Evolutionary conservation across 1,140 invertebrate genomes (phyloP).

Genomic region (Musca vetustissima): DNA sequence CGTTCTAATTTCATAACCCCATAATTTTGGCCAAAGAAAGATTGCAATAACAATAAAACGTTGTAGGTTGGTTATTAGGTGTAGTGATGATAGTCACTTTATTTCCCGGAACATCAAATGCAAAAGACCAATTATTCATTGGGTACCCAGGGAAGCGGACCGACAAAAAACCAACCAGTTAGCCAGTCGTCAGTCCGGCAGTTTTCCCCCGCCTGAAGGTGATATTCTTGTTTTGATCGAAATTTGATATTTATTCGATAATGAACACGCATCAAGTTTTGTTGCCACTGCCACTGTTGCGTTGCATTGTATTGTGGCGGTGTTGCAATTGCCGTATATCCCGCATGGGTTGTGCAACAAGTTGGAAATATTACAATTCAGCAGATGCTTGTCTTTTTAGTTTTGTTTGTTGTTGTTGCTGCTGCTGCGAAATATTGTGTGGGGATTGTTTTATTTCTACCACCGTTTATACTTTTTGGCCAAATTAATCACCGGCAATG

Average conservation of each 20-base stretch:
- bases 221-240: conserved; percentile 39
- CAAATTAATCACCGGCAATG: too few species aligned
- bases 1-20: too few species aligned
- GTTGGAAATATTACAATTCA: too few species aligned
- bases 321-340: conserved; percentile 1
- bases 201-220: neutral
- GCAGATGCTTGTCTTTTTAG: conserved; percentile 18
- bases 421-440: neutral
- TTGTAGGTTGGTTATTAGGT: too few species aligned
- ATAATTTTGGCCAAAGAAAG: too few species aligned
- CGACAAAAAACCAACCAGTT: neutral
- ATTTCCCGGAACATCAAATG: too few species aligned
- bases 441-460: conserved; percentile 20
- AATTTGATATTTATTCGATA: conserved; percentile 55
- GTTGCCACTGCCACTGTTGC: too few species aligned
- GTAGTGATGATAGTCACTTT: too few species aligned
- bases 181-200: neutral
- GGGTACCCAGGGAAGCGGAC: too few species aligned
- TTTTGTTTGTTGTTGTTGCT: neutral
- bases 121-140: too few species aligned
- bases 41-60: too few species aligned
- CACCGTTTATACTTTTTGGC: neutral
- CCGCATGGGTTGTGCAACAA: neutral
- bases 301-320: too few species aligned
- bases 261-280: conserved; percentile 30